Conservation (phyloP, 2,113 vertebrate species). For the Tetrax tetrax region DNA sequence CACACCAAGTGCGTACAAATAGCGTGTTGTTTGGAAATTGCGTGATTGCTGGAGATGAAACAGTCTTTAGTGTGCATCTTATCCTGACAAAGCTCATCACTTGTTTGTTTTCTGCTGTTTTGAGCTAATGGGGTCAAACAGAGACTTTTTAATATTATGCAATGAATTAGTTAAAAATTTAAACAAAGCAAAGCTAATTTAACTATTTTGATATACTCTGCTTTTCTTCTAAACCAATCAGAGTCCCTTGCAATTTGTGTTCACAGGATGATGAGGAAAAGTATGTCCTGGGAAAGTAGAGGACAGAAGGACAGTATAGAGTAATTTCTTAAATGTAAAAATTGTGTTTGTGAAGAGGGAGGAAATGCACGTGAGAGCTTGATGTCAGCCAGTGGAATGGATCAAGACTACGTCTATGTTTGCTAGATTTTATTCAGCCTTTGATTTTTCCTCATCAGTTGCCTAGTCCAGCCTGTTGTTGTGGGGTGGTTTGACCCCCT, state of each 20-base stretch:
- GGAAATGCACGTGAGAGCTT: not conserved
- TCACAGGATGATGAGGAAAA: not conserved
- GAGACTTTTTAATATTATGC: not conserved
- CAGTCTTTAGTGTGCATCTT: not conserved
- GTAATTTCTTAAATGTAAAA: not conserved
- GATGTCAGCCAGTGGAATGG: not conserved
- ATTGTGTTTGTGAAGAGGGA: not conserved
- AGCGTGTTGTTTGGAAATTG: not conserved
- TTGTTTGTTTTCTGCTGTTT: conserved; percentile 9
- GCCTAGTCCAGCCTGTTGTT: not conserved
- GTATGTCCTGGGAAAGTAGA: not conserved
- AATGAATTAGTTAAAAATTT: not conserved
- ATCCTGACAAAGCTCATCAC: not conserved
- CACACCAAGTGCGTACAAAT: not conserved
- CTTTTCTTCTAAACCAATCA: not conserved
- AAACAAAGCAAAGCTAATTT: not conserved
- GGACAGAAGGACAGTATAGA: not conserved
- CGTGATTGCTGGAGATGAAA: not conserved
- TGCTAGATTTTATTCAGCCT: not conserved
- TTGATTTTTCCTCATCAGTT: not conserved
- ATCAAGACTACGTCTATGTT: not conserved
- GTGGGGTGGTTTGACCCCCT: not conserved
- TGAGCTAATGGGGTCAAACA: not conserved
- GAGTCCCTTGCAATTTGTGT: not conserved
- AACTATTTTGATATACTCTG: not conserved